Evolutionary conservation across 2,888 invertebrate genomes (phyloP).

Genomic region (Hypomecis punctinalis): DNA sequence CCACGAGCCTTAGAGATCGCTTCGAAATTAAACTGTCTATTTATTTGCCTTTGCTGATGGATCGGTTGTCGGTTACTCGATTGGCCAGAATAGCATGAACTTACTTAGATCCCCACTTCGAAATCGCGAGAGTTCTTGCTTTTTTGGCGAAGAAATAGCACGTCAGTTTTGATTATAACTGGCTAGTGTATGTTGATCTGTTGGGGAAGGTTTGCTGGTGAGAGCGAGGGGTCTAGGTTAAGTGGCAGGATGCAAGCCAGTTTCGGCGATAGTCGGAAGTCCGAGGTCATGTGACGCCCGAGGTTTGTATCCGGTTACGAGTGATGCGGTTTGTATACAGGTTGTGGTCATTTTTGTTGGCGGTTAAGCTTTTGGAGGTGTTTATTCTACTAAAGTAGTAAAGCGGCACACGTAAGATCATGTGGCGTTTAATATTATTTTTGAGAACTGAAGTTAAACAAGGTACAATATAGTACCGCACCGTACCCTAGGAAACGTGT

Average conservation of each 20-base stretch:
- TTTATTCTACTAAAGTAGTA: neutral
- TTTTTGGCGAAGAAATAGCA: slow-evolving; percentile 31
- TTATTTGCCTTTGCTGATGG: slow-evolving; percentile 69
- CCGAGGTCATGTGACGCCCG: slow-evolving; percentile 68
- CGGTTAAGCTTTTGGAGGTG: slow-evolving; percentile 29
- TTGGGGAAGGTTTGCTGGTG: slow-evolving; percentile 7
- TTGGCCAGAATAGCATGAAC: slow-evolving; percentile 49
- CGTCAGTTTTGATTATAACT: slow-evolving; percentile 37
- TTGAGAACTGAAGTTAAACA: too few species aligned
- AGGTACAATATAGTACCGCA: too few species aligned
- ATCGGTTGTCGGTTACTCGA: slow-evolving; percentile 59
- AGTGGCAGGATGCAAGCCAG: slow-evolving; percentile 58
- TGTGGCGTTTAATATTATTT: too few species aligned
- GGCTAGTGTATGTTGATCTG: slow-evolving; percentile 25
- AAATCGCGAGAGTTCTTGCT: slow-evolving; percentile 11
- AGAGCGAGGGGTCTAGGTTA: slow-evolving; percentile 33
- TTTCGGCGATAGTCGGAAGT: slow-evolving; percentile 64
- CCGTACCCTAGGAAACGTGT: too few species aligned
- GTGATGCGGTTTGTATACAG: slow-evolving; percentile 50
- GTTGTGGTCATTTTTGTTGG: slow-evolving; percentile 33
- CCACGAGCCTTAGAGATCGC: slow-evolving; percentile 21
- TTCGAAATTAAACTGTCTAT: slow-evolving; percentile 69
- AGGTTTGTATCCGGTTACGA: slow-evolving; percentile 64
- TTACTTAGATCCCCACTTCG: neutral
- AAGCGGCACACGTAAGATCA: too few species aligned